Percentiles rank a stretch among this genome's conserved stretches.
Conservation (phyloP, 2,113 vertebrate genomes). For the Elephantulus edwardii region DNA sequence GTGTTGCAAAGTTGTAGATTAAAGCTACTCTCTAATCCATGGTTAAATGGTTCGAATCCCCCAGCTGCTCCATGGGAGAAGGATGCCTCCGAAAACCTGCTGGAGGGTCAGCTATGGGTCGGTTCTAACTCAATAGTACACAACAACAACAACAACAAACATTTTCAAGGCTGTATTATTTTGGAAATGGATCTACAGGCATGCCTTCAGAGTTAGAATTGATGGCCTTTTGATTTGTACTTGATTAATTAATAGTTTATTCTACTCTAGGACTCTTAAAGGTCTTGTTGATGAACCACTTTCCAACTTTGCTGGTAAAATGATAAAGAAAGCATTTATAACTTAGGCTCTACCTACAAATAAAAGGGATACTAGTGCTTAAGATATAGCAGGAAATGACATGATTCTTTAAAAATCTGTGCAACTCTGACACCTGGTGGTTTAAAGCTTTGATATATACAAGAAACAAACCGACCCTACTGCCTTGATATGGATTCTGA, state of each 20-base stretch:
- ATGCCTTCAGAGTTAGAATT: not conserved
- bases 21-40: not conserved
- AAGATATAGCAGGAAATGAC: not conserved
- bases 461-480: not conserved
- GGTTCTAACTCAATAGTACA: too few relatives aligned
- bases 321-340: not conserved
- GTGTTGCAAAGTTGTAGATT: not conserved
- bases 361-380: not conserved
- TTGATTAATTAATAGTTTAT: not conserved
- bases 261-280: not conserved
- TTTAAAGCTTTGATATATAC: not conserved
- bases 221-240: not conserved
- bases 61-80: too few relatives aligned
- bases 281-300: not conserved
- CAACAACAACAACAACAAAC: too few relatives aligned
- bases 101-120: too few relatives aligned
- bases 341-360: not conserved
- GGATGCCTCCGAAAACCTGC: too few relatives aligned
- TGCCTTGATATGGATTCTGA: not conserved
- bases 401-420: not conserved
- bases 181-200: not conserved
- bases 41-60: too few relatives aligned
- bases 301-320: not conserved
- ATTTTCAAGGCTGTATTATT: not conserved
- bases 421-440: conserved; percentile 8